Percentiles rank a stretch among this genome's conserved stretches.
Evolutionary conservation across 2,113 vertebrate species (phyloP).

Genomic region (Sebastes fasciatus): DNA sequence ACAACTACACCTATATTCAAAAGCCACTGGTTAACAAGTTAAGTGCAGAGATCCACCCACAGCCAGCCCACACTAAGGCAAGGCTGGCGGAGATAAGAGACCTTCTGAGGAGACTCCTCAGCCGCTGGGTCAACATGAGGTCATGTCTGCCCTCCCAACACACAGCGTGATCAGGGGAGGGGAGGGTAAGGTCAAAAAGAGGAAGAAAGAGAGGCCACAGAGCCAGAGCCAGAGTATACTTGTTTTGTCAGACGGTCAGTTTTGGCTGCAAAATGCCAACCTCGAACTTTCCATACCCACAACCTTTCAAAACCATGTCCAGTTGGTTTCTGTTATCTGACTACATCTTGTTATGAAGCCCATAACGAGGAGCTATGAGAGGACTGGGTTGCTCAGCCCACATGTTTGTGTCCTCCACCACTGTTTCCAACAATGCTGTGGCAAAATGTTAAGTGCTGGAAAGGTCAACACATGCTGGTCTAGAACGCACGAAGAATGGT

Average conservation of each 20-base stretch:
- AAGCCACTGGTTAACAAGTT: not conserved
- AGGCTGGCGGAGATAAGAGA: slow-evolving; percentile 45
- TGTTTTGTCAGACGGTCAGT: not conserved
- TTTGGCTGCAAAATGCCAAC: not conserved
- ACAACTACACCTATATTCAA: not conserved
- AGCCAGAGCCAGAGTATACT: not conserved
- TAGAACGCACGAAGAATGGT: not conserved
- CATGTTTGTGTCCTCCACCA: not conserved
- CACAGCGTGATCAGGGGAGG: not conserved
- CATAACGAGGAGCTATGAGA: not conserved
- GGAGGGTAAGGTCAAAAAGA: not conserved
- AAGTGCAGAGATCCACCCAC: not conserved
- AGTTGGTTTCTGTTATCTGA: not conserved
- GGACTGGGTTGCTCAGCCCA: not conserved
- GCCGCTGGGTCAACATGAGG: not conserved
- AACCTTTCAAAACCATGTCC: not conserved
- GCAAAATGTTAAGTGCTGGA: not conserved
- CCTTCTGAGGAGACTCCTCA: not conserved
- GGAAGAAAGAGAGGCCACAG: not conserved
- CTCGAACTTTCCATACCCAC: not conserved
- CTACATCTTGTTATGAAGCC: not conserved
- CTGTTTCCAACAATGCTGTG: not conserved
- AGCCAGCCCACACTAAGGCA: not conserved
- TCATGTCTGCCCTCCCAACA: not conserved
- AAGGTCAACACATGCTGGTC: not conserved